Evolutionary conservation across 1,140 invertebrate genomes (phyloP).

Genomic region (Ceratosolen fusciceps): DNA sequence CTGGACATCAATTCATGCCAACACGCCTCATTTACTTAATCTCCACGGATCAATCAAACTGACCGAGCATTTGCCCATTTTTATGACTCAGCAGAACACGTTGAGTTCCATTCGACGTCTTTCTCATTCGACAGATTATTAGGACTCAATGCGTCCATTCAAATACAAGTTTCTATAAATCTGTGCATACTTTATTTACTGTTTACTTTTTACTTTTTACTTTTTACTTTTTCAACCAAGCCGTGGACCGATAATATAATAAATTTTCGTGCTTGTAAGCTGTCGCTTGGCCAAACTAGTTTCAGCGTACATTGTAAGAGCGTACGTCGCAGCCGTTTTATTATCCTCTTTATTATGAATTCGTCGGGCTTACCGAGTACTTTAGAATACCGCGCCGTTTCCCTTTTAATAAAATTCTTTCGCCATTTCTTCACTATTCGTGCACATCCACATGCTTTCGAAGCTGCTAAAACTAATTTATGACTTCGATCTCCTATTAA

Average conservation of each 20-base stretch:
- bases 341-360: too few species aligned
- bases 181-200: too few species aligned
- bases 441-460: too few species aligned
- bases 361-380: too few species aligned
- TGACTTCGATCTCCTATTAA: too few species aligned
- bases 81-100: too few species aligned
- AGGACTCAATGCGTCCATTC: background rate
- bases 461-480: too few species aligned
- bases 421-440: too few species aligned
- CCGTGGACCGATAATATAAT: background rate
- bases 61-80: background rate
- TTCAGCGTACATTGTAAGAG: background rate
- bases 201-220: too few species aligned
- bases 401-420: too few species aligned
- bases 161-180: background rate
- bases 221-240: background rate
- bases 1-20: background rate
- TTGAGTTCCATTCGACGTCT: background rate
- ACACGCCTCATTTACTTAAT: constrained; percentile 2
- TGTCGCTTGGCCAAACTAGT: background rate
- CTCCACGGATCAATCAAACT: background rate
- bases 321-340: too few species aligned
- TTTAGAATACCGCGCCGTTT: too few species aligned
- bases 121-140: background rate
- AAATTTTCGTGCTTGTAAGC: background rate